Conservation (phyloP, 2,797 vertebrate genomes). For the Aulostomus chinensis region DNA sequence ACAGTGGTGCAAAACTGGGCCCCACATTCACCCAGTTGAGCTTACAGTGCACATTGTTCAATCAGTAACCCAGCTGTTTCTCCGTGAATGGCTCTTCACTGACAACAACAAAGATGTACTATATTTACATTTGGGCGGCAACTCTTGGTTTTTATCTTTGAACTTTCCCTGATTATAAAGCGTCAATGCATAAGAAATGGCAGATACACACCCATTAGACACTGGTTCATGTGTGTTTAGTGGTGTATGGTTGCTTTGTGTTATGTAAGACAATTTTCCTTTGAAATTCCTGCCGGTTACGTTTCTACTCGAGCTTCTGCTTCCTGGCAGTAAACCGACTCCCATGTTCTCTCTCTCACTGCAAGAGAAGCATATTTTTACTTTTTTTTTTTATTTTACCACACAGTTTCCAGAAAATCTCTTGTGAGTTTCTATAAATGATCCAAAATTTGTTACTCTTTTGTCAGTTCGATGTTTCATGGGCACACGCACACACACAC, state of each 20-base stretch:
- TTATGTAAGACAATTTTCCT: slow-evolving; percentile 36
- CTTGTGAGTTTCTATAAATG: background rate
- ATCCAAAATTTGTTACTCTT: background rate
- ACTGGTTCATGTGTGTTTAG: background rate
- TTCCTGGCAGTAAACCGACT: slow-evolving; percentile 27
- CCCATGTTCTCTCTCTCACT: background rate
- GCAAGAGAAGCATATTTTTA: background rate
- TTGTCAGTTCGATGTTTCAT: background rate
- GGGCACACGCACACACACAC: background rate
- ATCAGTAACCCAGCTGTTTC: slow-evolving; percentile 24
- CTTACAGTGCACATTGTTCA: slow-evolving; percentile 33
- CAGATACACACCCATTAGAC: slow-evolving; percentile 5
- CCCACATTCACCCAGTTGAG: slow-evolving; percentile 22
- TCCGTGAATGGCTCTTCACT: no score
- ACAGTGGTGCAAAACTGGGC: slow-evolving; percentile 33
- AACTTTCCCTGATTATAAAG: background rate
- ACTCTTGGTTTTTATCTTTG: no score
- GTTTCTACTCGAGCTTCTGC: slow-evolving; percentile 36
- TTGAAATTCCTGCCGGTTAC: slow-evolving; percentile 31
- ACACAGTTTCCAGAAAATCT: background rate
- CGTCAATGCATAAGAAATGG: slow-evolving; percentile 2
- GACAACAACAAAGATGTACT: no score
- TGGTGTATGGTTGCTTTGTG: background rate
- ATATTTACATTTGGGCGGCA: no score
- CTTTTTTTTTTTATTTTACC: no score